Evolutionary conservation across 2,113 vertebrate species (phyloP).

Genomic region (Urocitellus parryii): DNA sequence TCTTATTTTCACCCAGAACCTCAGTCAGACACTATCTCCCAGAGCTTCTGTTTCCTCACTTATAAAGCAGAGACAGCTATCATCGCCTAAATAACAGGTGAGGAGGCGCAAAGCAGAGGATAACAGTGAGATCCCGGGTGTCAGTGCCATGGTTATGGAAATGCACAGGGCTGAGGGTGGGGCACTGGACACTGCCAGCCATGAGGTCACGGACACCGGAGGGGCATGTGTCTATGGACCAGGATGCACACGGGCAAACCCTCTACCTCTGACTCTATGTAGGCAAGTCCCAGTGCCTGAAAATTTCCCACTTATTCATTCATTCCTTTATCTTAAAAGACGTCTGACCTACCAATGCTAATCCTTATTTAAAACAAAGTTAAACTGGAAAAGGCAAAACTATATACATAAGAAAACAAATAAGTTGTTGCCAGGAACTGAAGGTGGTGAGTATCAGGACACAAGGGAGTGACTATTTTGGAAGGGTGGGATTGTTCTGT

Average conservation of each 20-base stretch:
- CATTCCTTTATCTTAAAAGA: background rate
- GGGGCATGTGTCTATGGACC: too few relatives aligned
- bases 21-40: background rate
- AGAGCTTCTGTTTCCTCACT: background rate
- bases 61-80: background rate
- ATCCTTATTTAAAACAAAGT: slow-evolving; percentile 11
- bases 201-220: background rate
- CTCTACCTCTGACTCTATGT: background rate
- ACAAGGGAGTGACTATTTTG: too few relatives aligned
- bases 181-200: background rate
- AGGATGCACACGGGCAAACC: background rate
- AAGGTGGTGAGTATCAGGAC: background rate
- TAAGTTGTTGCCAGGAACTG: background rate
- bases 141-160: background rate
- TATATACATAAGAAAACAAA: background rate
- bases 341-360: background rate
- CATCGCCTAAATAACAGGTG: background rate
- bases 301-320: background rate
- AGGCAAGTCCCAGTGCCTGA: background rate
- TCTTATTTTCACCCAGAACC: background rate
- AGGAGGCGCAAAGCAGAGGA: background rate
- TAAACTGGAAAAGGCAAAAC: background rate
- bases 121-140: fast-evolving
- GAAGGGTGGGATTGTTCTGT: background rate
- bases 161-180: background rate